Evolutionary conservation across 2,113 vertebrate species (phyloP).

Genomic region (Fregetta grallaria): DNA sequence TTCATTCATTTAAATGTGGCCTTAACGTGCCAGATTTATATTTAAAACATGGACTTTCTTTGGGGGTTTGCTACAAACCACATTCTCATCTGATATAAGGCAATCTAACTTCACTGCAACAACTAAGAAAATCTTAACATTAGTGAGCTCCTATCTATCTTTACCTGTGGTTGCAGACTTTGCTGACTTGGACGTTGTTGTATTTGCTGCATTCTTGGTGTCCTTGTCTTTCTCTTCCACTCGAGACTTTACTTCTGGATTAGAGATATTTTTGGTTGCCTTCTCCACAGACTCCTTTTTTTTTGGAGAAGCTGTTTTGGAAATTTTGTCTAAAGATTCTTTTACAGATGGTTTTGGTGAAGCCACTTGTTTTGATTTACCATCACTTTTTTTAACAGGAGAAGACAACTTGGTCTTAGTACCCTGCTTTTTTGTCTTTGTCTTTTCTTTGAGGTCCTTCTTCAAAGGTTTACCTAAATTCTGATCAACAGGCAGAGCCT

Average conservation of each 20-base stretch:
- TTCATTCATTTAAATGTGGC: neutral
- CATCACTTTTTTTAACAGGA: slow-evolving; percentile 85
- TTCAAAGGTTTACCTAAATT: slow-evolving; percentile 85
- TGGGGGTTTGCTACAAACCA: neutral
- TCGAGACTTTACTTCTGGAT: slow-evolving; percentile 75
- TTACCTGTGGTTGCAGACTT: slow-evolving; percentile 87
- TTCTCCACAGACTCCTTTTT: slow-evolving; percentile 83
- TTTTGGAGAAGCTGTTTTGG: slow-evolving; percentile 88
- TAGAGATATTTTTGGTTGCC: slow-evolving; percentile 69
- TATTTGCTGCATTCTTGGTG: slow-evolving; percentile 93
- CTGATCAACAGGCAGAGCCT: slow-evolving; percentile 86
- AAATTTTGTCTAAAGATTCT: slow-evolving; percentile 81
- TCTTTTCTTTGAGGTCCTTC: slow-evolving; percentile 87
- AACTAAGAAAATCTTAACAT: neutral
- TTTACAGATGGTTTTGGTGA: slow-evolving; percentile 84
- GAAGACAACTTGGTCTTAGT: slow-evolving; percentile 88
- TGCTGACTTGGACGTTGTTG: slow-evolving; percentile 85
- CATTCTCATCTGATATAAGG: neutral
- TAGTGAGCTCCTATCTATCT: neutral
- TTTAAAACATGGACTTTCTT: neutral
- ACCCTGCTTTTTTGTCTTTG: slow-evolving; percentile 88
- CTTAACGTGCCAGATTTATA: neutral
- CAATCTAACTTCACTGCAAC: neutral
- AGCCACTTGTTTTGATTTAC: slow-evolving; percentile 77
- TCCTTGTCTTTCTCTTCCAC: slow-evolving; percentile 91